Base-by-base conservation (phyloP, 1,140 invertebrate species). In the Conus betulinus region DNA sequence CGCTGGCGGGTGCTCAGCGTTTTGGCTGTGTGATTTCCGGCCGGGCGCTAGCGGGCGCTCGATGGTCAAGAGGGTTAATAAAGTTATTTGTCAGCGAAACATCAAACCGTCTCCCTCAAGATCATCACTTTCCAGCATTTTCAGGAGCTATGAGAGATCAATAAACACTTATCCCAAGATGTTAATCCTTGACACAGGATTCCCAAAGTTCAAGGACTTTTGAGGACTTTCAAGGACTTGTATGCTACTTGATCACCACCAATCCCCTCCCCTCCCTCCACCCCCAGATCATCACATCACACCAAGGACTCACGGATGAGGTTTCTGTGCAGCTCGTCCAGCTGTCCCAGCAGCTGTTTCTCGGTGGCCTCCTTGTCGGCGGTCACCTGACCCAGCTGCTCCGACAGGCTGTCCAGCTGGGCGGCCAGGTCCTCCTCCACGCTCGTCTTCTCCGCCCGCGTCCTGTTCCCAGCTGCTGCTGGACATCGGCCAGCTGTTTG, bases 251-350 rank as follows among this genome's bases (percentile, higher is more conserved):
- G 10, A 63, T 4, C 60, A 63, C 10, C 60, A 63, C 60, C 60
- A 39, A 39, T 3, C 39, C 39, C 39, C 39, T 3, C 39, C 39
- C 39, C 39, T 3, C 39, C 39, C 39, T 3, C 10, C 60, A 63
- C 10, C 17, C 11, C 60, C 17, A 63, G 1, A 63, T 63, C 11
- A 1, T 63, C 60, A 13, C 71, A 74, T 39, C n/a, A 86, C 23
- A 76, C 83, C 8, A 39, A 39, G 39, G 10, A 88, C 86, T 87
- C 87, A 93, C 93, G 90, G 17, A 93, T 82, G 27, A 94, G 86
- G 78, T 89, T 90, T 87, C 90, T 93, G 82, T 93, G 91, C 39
- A 93, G 87, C 52, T 89, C 86, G 63, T 91, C 90, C n/a, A 92
- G 76, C 52, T 88, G 82, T 0, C 57, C 57, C 25, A 25, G 90